These are phyloP conservation scores for Anagyrus pseudococci DNA, from an alignment of 2,888 invertebrate genomes.

Conservation along the genomic window DNA sequence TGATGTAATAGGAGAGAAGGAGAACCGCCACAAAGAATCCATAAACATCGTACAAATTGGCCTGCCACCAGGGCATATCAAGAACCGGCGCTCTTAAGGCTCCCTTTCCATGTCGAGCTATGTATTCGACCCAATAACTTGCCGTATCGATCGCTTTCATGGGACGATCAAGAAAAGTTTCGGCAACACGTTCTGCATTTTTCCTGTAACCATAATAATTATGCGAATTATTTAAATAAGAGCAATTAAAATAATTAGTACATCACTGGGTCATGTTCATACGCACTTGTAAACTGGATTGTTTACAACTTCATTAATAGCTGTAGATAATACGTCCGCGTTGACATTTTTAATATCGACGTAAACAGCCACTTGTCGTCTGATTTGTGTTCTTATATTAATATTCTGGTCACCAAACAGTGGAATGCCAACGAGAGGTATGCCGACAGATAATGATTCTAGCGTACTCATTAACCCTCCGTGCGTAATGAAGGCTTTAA, in stretches of 20 bases:
- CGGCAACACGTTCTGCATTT: not conserved
- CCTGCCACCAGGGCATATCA: slow-evolving; percentile 60
- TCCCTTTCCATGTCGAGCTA: slow-evolving; percentile 60
- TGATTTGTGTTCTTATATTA: slow-evolving; percentile 45
- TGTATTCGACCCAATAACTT: slow-evolving; percentile 73
- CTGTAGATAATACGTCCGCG: slow-evolving; percentile 53
- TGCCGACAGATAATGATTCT: slow-evolving; percentile 45
- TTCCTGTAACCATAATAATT: not conserved
- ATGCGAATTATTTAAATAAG: not conserved
- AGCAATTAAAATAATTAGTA: not conserved
- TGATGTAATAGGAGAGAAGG: not conserved
- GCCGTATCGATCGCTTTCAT: slow-evolving; percentile 68
- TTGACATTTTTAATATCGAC: slow-evolving; percentile 48
- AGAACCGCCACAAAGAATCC: slow-evolving; percentile 54
- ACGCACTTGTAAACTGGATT: slow-evolving; percentile 56
- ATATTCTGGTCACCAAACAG: slow-evolving; percentile 49
- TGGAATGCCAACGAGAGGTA: slow-evolving; percentile 50
- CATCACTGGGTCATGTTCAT: not conserved
- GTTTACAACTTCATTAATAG: slow-evolving; percentile 55
- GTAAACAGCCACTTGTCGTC: slow-evolving; percentile 42
- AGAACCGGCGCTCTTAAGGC: slow-evolving; percentile 60
- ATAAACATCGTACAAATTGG: slow-evolving; percentile 64
- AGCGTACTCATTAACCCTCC: slow-evolving; percentile 48
- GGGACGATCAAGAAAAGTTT: slow-evolving; percentile 63
- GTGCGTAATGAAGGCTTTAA: slow-evolving; percentile 48